phyloP scores from a whole-genome alignment of 2,113 vertebrate genomes.

The Larimichthys polyactis region DNA sequence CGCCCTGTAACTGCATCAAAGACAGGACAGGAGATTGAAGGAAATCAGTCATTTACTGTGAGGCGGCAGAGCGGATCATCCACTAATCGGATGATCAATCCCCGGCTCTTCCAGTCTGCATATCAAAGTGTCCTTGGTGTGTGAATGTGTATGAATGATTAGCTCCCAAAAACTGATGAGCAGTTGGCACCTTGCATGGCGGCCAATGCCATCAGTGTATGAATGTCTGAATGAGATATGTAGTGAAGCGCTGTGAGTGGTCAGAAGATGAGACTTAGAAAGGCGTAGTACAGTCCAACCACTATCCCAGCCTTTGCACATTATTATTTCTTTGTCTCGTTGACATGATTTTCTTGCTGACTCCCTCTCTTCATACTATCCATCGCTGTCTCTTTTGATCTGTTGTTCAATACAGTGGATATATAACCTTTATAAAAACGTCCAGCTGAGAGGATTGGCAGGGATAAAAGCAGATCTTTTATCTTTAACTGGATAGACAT shows the following conservation, averaged over 20 bases:
- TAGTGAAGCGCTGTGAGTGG: no score
- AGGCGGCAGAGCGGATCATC: no score
- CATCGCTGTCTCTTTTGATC: neutral
- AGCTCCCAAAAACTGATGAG: no score
- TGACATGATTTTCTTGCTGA: neutral
- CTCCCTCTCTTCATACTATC: neutral
- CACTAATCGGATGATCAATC: no score
- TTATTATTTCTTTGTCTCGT: neutral
- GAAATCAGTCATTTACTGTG: neutral
- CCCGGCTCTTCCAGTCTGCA: no score
- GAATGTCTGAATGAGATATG: no score
- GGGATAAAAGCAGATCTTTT: constrained; percentile 3
- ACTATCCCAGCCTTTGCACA: neutral
- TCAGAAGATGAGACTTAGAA: no score
- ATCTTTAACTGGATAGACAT: constrained; percentile 25
- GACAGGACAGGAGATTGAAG: neutral
- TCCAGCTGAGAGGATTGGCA: neutral
- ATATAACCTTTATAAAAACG: constrained; percentile 22
- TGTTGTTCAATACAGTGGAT: neutral
- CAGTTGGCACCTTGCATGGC: no score
- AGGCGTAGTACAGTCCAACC: no score
- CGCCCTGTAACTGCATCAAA: neutral
- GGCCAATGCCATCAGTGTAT: no score
- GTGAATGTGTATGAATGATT: no score
- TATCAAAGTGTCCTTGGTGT: no score